Base-by-base conservation (phyloP, 2,888 invertebrate genomes). In the Ischnura elegans region DNA sequence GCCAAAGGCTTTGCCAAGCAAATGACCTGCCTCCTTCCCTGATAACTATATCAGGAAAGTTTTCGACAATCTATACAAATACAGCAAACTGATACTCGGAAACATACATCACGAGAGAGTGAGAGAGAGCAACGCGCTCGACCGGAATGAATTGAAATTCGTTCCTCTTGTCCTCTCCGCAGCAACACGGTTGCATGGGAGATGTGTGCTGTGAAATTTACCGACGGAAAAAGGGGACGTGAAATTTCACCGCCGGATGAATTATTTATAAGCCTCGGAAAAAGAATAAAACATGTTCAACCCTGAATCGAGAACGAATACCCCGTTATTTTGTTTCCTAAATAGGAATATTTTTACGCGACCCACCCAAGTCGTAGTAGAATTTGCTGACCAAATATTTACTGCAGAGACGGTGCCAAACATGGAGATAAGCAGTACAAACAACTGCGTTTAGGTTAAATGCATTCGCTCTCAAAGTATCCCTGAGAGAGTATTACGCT, bases 191-290 rank as follows among this genome's bases (percentile, higher is more conserved):
- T 21, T 21, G 21, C 86, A 29, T 10, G 51, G 25, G 46, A 46
- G 86, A 86, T 46, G 46, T 86, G 43, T 46, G 43, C n/a, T 45
- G 43, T 86, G 86, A 86, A 86, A 45, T 86, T n/a, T 46, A 46
- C 46, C 86, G 45, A 21, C 46, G 86, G n/a, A 51, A 47, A 51
- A 51, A 3, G 86, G 45, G 46, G 46, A 86, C 21, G 45, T 25
- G 86, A 86, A 86, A 86, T 86, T 86, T 86, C 86, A n/a, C 86
- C 86, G 16, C 46, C 46, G 43, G 43, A n/a, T 86, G 86, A 43
- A 86, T 86, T 45, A 86, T 86, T 86, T 86, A 86, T 86, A 46
- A 86, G 86, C n/a, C 25, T 5, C 42, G n/a, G 46, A 86, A 46
- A 76, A 76, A 76, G 25, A 61, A 61, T 1, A 25, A 61, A 61